Evolutionary conservation across 2,797 vertebrate species (phyloP), one percentile per base, ranked within the genome.

Genomic region (Malurus splendens): DNA sequence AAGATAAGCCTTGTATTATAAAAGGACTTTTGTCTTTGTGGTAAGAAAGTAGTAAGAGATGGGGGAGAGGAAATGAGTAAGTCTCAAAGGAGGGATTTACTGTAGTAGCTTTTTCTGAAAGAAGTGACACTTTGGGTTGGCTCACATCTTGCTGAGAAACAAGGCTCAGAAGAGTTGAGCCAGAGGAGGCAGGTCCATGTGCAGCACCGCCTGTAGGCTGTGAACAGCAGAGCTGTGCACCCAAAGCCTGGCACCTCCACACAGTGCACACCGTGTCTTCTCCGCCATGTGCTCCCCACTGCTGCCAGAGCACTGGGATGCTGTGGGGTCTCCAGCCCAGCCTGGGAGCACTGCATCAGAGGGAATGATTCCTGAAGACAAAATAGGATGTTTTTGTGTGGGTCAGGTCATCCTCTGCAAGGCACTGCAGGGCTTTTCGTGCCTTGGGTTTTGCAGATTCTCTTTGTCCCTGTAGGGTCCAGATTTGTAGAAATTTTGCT

Each of bases 191-290:
- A 0, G 32, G 45, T 33, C 10, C 42, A 33, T 8, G 4, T 1
- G 14, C 74, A 62, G 71, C 64, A n/a, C 9, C 5, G 2, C 0
- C 0, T 3, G 42, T 60, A 22, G 19, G 32, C 5, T 50, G n/a
- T 0, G 6, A 82, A 24, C 60, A 32, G 92, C 4, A 5, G 39
- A 56, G 25, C 50, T 27, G 4, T 2, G 1, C 10, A 45, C 24
- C 39, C 45, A 33, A 24, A 77, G 57, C 39, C 61, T 15, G 36
- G 27, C 70, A 28, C 13, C 36, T 50, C 74, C 30, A 18, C 12
- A 2, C 0, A 3, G 18, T 18, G 23, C 12, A 6, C 18, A 0
- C 28, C 32, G 24, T 2, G 15, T 41, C 19, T 16, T 38, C 41
- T 27, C 67, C 20, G 23, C 68, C 47, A 2, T 1, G 0, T 39